phyloP scores from a whole-genome alignment of 2,113 vertebrate genomes.

The Neolamprologus devosi region DNA sequence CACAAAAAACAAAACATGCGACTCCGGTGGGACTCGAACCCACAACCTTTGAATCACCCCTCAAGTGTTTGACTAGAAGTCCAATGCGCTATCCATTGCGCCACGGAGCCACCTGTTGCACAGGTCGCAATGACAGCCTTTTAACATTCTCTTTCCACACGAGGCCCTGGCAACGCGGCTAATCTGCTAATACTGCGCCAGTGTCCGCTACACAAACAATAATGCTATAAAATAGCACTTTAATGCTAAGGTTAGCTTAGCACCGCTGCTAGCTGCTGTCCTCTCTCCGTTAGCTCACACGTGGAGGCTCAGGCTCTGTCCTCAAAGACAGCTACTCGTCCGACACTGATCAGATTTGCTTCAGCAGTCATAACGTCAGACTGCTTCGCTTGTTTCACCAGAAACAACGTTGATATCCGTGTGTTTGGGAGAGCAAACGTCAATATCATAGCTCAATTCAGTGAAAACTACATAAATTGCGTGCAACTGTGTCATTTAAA shows the following conservation, averaged over 20 bases:
- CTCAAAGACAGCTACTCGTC: neutral
- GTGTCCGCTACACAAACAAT: neutral
- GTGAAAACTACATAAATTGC: neutral
- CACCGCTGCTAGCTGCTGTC: neutral
- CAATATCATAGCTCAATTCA: neutral
- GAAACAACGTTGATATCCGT: neutral
- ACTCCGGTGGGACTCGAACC: constrained; percentile 65
- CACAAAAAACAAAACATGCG: accelerated
- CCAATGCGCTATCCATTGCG: constrained; percentile 68
- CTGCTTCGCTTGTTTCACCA: neutral
- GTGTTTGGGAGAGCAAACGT: neutral
- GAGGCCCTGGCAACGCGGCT: accelerated
- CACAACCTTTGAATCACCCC: constrained; percentile 58
- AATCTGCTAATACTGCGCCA: accelerated
- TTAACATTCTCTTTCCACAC: accelerated
- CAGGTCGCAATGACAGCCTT: accelerated
- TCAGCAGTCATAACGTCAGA: neutral
- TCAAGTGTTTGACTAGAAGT: constrained; percentile 43
- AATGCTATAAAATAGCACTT: neutral
- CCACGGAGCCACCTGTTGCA: constrained; percentile 61
- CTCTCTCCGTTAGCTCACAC: neutral
- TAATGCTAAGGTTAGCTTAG: neutral
- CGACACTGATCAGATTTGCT: neutral
- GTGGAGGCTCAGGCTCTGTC: neutral
- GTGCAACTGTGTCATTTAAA: neutral